A percentile compares a stretch with the other conserved stretches of the same genome.
phyloP scores from a whole-genome alignment of 92 coral and sea anemone genomes.

The Phenganax marumi region DNA sequence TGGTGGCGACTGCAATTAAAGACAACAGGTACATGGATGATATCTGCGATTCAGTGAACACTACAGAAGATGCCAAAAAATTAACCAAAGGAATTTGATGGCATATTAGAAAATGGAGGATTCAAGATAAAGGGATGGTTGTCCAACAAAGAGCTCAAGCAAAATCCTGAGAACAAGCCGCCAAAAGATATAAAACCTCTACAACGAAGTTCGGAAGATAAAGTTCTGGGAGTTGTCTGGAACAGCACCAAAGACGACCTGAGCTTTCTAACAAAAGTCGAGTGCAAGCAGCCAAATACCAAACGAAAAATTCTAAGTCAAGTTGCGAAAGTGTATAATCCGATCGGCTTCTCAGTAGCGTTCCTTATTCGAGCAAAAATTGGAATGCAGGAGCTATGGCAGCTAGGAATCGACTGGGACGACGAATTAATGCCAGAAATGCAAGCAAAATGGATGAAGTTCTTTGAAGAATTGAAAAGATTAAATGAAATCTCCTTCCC shows the following conservation, averaged over 20 bases:
- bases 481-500: slow-evolving; percentile 37
- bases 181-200: background rate
- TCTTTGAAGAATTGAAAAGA: slow-evolving; percentile 52
- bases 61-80: slow-evolving; percentile 42
- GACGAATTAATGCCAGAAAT: slow-evolving; percentile 23
- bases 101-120: slow-evolving; percentile 54
- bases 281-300: background rate
- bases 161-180: background rate
- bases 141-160: slow-evolving; percentile 26
- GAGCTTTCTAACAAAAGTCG: slow-evolving; percentile 7
- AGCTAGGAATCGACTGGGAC: slow-evolving; percentile 40
- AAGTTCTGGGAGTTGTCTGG: background rate
- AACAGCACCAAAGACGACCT: background rate
- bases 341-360: background rate
- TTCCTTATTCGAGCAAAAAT: slow-evolving; percentile 5
- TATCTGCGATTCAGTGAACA: slow-evolving; percentile 57
- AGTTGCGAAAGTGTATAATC: slow-evolving; percentile 10
- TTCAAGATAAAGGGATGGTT: slow-evolving; percentile 59
- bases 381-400: slow-evolving; percentile 41
- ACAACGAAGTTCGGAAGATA: background rate
- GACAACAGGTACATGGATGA: slow-evolving; percentile 64
- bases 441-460: slow-evolving; percentile 36
- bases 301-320: slow-evolving; percentile 2
- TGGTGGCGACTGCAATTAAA: slow-evolving; percentile 53
- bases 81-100: slow-evolving; percentile 47